These are phyloP conservation scores for Rhinolophus ferrumequinum DNA, from an alignment of 2,113 vertebrate species.

Conservation along the genomic window DNA sequence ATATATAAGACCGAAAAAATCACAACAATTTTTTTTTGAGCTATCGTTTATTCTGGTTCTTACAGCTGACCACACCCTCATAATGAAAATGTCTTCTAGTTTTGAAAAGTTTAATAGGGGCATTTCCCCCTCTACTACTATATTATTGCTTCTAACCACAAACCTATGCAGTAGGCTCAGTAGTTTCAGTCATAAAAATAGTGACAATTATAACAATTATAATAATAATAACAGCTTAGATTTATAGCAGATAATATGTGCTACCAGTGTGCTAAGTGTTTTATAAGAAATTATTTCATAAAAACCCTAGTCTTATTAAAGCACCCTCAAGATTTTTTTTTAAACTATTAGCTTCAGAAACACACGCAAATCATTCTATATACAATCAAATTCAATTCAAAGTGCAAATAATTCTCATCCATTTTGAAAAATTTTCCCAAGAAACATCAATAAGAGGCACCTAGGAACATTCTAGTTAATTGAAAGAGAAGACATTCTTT, in stretches of 20 bases:
- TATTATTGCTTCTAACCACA: conserved; percentile 12
- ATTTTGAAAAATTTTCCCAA: neutral
- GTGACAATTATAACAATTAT: neutral
- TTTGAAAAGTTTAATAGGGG: neutral
- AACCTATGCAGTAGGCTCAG: neutral
- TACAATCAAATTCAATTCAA: neutral
- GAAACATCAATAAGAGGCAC: neutral
- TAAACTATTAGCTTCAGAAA: conserved; percentile 6
- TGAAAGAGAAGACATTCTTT: neutral
- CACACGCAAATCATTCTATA: neutral
- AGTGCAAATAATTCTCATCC: neutral
- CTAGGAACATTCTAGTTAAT: neutral
- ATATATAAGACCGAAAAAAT: neutral
- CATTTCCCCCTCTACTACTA: neutral
- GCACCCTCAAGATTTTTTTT: neutral
- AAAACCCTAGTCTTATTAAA: neutral
- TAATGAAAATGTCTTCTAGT: conserved; percentile 2
- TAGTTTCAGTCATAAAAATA: neutral
- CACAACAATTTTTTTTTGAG: neutral
- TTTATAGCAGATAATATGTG: neutral
- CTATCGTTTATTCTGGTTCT: neutral
- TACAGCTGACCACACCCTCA: neutral
- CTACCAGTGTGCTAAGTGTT: neutral
- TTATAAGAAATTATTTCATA: neutral
- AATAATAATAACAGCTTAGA: neutral